These are phyloP conservation scores for Tragulus kanchil DNA, from an alignment of 2,113 vertebrate species.

Conservation along the genomic window DNA sequence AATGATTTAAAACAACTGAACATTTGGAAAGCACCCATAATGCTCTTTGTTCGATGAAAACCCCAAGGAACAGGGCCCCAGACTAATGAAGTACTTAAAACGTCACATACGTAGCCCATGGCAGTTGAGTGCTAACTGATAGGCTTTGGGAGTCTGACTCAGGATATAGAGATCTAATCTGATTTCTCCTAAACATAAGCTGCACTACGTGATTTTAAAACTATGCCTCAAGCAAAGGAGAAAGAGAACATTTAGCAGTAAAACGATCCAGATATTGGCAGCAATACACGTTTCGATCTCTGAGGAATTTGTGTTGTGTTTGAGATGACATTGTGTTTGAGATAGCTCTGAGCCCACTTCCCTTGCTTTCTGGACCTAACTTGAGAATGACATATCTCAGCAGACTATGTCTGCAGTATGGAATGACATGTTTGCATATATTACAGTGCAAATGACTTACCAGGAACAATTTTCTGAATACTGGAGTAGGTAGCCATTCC, in stretches of 20 bases:
- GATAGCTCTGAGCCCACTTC: neutral
- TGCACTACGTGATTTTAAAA: conserved; percentile 60
- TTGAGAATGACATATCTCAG: neutral
- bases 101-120: neutral
- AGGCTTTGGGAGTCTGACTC: conserved; percentile 44
- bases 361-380: neutral
- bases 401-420: neutral
- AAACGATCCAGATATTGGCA: conserved; percentile 64
- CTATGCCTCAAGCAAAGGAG: neutral
- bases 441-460: neutral
- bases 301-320: conserved; percentile 27
- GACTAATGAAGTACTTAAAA: conserved; percentile 72
- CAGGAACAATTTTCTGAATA: no score
- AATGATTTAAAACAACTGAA: conserved; percentile 67
- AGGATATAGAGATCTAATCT: conserved; percentile 66
- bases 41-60: conserved; percentile 13
- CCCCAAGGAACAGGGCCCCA: neutral
- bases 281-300: neutral
- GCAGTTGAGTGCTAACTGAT: conserved; percentile 47
- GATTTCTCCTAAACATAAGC: conserved; percentile 62
- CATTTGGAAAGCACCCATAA: conserved; percentile 42
- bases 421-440: neutral
- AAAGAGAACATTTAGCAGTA: conserved; percentile 61
- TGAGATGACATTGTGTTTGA: neutral
- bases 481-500: no score